These are phyloP conservation scores for Caenorhabditis plicata DNA, from an alignment of 2,888 invertebrate species.

Conservation along the genomic window DNA sequence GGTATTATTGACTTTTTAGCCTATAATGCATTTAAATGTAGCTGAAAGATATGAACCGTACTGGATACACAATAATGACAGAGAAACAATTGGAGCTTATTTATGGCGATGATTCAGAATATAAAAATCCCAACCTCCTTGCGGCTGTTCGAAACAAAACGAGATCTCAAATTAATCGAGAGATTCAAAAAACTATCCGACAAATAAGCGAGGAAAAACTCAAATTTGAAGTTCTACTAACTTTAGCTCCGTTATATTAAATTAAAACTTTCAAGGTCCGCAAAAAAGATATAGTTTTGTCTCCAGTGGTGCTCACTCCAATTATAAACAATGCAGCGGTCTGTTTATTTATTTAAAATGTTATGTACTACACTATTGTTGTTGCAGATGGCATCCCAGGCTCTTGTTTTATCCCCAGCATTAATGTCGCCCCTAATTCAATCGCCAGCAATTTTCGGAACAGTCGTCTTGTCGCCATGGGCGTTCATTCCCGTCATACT, in stretches of 20 bases:
- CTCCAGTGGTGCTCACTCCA: conserved; percentile 23
- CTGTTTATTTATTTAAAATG: conserved; percentile 6
- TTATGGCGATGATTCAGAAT: conserved; percentile 50
- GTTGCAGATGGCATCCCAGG: conserved; percentile 27
- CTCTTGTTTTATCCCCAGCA: conserved; percentile 25
- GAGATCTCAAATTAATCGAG: conserved; percentile 3
- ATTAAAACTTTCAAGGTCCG: conserved; percentile 4
- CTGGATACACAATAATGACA: conserved; percentile 52
- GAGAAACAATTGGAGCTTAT: conserved; percentile 44
- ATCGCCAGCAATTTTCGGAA: conserved; percentile 31
- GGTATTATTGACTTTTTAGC: background rate
- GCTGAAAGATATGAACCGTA: conserved; percentile 46
- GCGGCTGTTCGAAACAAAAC: conserved; percentile 11
- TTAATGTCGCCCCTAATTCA: conserved; percentile 19
- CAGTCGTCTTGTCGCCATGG: conserved; percentile 44
- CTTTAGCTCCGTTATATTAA: background rate
- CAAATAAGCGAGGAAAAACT: conserved; percentile 25
- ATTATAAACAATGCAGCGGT: conserved; percentile 6
- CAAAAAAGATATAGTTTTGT: conserved; percentile 28
- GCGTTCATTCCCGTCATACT: conserved; percentile 42
- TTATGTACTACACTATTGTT: background rate
- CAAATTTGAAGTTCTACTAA: conserved; percentile 22
- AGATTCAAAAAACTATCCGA: conserved; percentile 23
- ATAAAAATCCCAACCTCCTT: conserved; percentile 30
- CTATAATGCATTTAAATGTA: conserved; percentile 3